Base-by-base conservation (phyloP, 1,140 invertebrate species). In the Lordiphosa mommai region DNA sequence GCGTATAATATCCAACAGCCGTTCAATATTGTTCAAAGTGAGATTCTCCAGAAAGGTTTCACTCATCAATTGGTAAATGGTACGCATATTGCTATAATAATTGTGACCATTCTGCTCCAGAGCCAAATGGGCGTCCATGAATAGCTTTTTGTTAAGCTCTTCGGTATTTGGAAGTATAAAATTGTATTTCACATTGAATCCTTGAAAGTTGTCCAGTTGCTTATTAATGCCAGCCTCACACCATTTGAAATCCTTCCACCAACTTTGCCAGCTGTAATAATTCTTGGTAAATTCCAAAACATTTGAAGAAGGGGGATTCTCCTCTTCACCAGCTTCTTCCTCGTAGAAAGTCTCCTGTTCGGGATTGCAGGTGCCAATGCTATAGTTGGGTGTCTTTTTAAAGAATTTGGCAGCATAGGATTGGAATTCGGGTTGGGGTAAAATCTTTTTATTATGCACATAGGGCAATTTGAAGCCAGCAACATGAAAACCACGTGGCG, bases 1-100 rank as follows among this genome's bases (percentile, higher is more conserved):
- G 4, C 76, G 70, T 16, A 82, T 70, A 0, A 32, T 5, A 13
- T 74, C 65, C 56, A 82, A 52, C 20, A 79, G 29, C n/a, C 37
- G 4, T 0, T 12, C 52, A 2, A 61, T n/a, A 0, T 43, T 2
- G 0, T 37, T 0, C 5, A 29, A 6, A 3, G n/a, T 10, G 2
- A 77, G 14, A 4, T 57, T 65, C 7, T 20, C 43, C 10, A 80
- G n/a, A 0, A 70, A 8, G 0, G 1, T 9, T 2, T 4, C 14
- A 10, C 69, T 43, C 43, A 48, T 66, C 0, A 82, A 4, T n/a
- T 56, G 16, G 3, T 58, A 61, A 1, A 74, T 6, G 4, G 51
- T 13, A 3, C 48, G 10, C 20, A 79, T 20, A 13, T 65, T 49
- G 0, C 17, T 36, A 9, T 58, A 10, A 10, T 43, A 73, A 10